phyloP scores from a whole-genome alignment of 2,888 invertebrate species.

The Conistra vaccinii region DNA sequence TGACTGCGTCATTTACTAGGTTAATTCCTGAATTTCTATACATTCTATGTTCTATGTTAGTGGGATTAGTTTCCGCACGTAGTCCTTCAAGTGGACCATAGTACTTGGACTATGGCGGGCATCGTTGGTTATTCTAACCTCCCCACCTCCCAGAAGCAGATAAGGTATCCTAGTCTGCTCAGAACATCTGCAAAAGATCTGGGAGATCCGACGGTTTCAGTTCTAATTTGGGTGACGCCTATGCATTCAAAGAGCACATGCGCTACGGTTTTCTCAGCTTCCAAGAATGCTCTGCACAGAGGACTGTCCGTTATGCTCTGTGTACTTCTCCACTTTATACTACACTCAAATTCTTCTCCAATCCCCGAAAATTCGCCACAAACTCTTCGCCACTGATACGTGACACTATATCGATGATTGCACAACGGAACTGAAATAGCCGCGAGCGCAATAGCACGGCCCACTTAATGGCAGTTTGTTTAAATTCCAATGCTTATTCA shows the following conservation, averaged over 20 bases:
- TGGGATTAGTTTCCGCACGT: neutral
- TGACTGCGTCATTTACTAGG: neutral
- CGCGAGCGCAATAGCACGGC: slow-evolving; percentile 64
- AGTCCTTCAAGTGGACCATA: neutral
- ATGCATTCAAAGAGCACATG: neutral
- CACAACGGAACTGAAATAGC: slow-evolving; percentile 69
- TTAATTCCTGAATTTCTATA: neutral
- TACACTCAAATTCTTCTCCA: slow-evolving; percentile 8
- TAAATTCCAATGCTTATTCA: slow-evolving; percentile 72
- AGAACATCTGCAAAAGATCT: neutral
- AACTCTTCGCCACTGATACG: slow-evolving; percentile 37
- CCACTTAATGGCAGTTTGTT: slow-evolving; percentile 73
- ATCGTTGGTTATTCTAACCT: too few relatives aligned
- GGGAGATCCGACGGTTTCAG: neutral
- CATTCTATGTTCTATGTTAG: neutral
- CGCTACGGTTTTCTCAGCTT: neutral
- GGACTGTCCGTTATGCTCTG: neutral
- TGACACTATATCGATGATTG: slow-evolving; percentile 60
- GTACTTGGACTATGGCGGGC: too few relatives aligned
- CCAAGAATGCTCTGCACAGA: neutral
- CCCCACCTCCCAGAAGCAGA: neutral
- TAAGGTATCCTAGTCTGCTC: neutral
- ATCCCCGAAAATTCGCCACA: slow-evolving; percentile 35
- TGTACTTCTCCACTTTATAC: neutral
- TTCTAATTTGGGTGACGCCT: neutral